Percentiles rank a stretch among this genome's conserved stretches.
These are phyloP conservation scores for Pseudonaja textilis DNA, from an alignment of 2,113 vertebrate genomes.

Conservation along the genomic window DNA sequence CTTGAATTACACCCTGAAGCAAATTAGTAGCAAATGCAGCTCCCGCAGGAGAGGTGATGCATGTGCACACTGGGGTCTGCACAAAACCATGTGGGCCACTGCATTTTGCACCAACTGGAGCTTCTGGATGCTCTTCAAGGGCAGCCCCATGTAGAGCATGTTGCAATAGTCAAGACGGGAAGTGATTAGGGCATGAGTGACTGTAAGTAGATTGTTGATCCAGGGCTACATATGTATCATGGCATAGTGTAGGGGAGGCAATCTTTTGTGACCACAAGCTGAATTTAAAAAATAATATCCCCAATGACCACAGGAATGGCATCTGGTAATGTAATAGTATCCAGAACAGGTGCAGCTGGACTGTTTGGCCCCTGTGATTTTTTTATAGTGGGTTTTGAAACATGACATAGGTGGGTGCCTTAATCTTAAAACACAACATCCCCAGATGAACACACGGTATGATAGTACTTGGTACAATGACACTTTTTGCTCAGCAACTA, in stretches of 20 bases:
- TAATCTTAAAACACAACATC: not conserved
- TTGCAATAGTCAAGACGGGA: no score
- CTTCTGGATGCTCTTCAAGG: no score
- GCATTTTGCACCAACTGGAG: no score
- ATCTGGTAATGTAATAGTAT: not conserved
- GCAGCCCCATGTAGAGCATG: no score
- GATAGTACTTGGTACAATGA: not conserved
- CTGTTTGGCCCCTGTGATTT: not conserved
- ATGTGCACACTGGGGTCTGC: no score
- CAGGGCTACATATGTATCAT: not conserved
- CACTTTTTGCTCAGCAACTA: not conserved
- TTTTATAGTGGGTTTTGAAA: not conserved
- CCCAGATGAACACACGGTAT: not conserved
- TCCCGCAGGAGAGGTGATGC: no score
- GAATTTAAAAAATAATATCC: not conserved
- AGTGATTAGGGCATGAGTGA: no score
- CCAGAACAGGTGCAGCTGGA: not conserved
- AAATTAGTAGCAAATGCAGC: no score
- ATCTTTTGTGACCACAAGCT: not conserved
- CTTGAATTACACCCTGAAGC: no score
- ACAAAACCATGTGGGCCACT: no score
- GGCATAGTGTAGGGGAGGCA: not conserved
- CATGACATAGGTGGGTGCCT: not conserved
- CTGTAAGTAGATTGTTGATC: no score
- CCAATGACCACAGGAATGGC: not conserved